These are phyloP conservation scores for Delphinapterus leucas DNA, from an alignment of 2,113 vertebrate species.

Conservation along the genomic window DNA sequence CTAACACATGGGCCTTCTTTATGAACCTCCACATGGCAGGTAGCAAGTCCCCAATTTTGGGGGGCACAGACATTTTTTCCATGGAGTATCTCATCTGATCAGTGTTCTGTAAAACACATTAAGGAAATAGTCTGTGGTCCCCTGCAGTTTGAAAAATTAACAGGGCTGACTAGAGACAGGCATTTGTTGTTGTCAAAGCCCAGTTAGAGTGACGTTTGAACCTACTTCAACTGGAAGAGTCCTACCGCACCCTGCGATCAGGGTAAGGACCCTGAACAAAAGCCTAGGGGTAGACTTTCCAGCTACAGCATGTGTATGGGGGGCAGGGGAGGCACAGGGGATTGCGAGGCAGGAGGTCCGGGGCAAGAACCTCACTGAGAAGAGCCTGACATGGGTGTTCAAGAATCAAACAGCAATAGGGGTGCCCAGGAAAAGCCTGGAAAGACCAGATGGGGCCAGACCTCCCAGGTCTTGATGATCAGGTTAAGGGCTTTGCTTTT, in stretches of 20 bases:
- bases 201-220: background rate
- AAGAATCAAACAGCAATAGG: background rate
- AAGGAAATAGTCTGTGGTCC: background rate
- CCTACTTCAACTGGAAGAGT: background rate
- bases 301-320: background rate
- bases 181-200: background rate
- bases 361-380: background rate
- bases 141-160: background rate
- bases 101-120: background rate
- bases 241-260: too few species aligned
- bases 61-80: background rate
- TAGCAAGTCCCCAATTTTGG: background rate
- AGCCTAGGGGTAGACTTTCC: accelerated
- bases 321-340: accelerated
- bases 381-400: accelerated
- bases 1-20: background rate
- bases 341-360: background rate
- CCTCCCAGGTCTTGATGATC: background rate
- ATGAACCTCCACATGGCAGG: background rate
- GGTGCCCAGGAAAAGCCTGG: background rate
- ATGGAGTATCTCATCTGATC: background rate
- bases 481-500: background rate
- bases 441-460: background rate
- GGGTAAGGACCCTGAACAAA: background rate
- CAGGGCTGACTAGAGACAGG: background rate